These are phyloP conservation scores for Nineta flava DNA, from an alignment of 2,888 invertebrate species.

Conservation along the genomic window DNA sequence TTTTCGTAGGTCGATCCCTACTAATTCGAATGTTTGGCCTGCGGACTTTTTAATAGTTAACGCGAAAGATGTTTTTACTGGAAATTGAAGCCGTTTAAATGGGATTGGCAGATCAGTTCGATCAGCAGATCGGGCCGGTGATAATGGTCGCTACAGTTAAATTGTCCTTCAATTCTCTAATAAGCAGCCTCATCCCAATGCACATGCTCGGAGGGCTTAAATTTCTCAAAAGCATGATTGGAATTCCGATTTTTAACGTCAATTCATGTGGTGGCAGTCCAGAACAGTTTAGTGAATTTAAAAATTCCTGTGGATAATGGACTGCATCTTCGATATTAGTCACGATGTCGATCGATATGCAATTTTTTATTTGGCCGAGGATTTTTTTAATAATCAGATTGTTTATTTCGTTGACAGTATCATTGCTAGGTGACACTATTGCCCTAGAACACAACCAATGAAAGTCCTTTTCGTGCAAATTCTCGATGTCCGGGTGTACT, in stretches of 20 bases:
- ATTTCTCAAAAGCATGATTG: background rate
- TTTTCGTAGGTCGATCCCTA: no score
- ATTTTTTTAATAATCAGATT: background rate
- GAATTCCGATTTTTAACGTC: background rate
- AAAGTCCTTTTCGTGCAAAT: no score
- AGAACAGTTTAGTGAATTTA: background rate
- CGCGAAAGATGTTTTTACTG: background rate
- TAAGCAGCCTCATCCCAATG: background rate
- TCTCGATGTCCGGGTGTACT: slow-evolving; percentile 4
- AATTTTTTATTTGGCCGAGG: background rate
- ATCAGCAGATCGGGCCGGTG: no score
- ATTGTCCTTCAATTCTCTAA: background rate
- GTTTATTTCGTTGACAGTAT: background rate
- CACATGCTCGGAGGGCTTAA: background rate
- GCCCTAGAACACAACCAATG: background rate
- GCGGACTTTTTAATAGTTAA: background rate
- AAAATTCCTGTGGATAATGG: background rate
- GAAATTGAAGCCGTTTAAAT: no score
- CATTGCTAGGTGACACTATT: background rate
- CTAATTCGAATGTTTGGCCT: background rate
- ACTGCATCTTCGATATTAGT: background rate
- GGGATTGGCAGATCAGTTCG: background rate
- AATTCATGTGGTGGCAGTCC: background rate
- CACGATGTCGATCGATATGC: background rate
- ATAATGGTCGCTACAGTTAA: background rate